Evolutionary conservation across 2,113 vertebrate genomes (phyloP), one percentile per base, ranked within the genome.

Genomic region (Alectura lathami): DNA sequence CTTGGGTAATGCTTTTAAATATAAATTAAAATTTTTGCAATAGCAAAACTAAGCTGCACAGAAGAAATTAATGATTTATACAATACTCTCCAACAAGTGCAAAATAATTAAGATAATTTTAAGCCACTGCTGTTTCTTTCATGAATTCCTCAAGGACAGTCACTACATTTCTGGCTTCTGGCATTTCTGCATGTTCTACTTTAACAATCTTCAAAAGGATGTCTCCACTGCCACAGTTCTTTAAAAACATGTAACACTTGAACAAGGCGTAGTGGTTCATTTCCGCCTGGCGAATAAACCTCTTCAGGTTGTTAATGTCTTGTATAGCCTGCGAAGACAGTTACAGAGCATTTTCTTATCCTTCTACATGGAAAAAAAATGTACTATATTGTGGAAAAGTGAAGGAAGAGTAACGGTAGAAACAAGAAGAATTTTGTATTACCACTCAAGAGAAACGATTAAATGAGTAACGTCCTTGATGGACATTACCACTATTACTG

Each of bases 221-320:
- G 27, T 99, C 99, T 2, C 98, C 99, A 11, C 99, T 99, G 60
- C 99, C 99, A 45, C 99, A 99, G 97, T 98, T 98, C 97, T 98
- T 99, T 26, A 99, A 98, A 97, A 99, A 99, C 95, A 98, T 96
- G 90, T 98, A 99, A 97, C 99, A 99, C 95, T 98, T 99, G 96
- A 99, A 99, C 93, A 99, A 92, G 57, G 99, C 99, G 0, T 99
- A 99, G 97, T 99, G 99, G 97, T 98, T 99, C 98, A 98, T 99
- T 97, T 99, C 99, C 2, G 99, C 99, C 98, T 99, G 99, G 3
- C 98, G 98, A 97, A 99, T 99, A 67, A 99, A 99, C 53, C 99
- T 98, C 98, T 99, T 99, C 97, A 99, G 97, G 96, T 99, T 99
- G 98, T 99, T 99, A 97, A 99, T 99, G 95, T 99, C 99, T 97